Evolutionary conservation across 2,797 vertebrate genomes (phyloP), one percentile per base, ranked within the genome.

Genomic region (Chrosomus eos): DNA sequence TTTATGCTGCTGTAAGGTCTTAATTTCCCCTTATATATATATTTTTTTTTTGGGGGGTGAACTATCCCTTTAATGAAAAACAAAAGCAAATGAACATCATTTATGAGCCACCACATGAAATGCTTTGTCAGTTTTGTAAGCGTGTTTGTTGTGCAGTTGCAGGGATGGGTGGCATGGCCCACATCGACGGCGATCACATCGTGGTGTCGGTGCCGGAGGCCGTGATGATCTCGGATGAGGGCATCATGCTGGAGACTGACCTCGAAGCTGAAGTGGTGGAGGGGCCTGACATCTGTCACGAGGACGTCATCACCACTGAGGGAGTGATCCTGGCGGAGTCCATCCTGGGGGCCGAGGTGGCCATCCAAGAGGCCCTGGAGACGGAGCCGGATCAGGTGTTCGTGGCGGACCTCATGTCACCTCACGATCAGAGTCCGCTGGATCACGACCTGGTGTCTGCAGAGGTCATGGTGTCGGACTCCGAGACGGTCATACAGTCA

Each of bases 111-210:
- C 19, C 23, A 16, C 19, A 28, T n/a, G 26, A 62, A 7, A 53
- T 23, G 5, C 1, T 67, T 13, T 55, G 6, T 70, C 28, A 31
- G 40, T n/a, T 10, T 13, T 58, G 43, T 62, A 16, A 28, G 10
- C 21, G 19, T 55, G 13, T 87, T 87, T 91, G 40, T 92, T 45
- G 36, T 38, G 48, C 21, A 97, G 97, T 98, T 94, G 94, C 97
- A 88, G 97, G 98, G 87, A 98, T 99, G 97, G 96, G 97, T 85
- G 98, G 98, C 90, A 96, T 98, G 87, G 98, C 98, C 87, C 98
- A 98, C 92, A 97, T 99, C 36, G 97, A 99, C 43, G 98, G 98
- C 82, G 98, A 99, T 87, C 98, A 99, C 93, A 99, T 99, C 81
- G 97, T 99, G 86, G 98, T 99, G 70, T 99, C 98, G 5, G 98